These are phyloP conservation scores for Sebastes nivosus DNA, from an alignment of 2,797 vertebrate genomes.

Conservation along the genomic window DNA sequence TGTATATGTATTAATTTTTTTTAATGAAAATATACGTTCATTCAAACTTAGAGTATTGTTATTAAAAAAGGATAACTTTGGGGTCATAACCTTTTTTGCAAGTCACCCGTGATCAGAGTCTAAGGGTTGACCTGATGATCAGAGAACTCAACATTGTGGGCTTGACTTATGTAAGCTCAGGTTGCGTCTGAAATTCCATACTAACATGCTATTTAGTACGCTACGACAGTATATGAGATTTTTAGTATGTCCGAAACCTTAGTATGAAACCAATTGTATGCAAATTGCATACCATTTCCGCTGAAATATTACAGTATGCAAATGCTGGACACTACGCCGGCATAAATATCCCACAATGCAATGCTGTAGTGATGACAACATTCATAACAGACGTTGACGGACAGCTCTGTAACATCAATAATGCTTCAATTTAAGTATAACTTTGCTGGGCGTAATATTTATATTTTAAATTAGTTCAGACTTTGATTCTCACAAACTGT, in stretches of 20 bases:
- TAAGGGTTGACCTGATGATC: neutral
- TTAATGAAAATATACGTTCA: neutral
- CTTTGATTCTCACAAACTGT: too few species aligned
- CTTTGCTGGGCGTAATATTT: neutral
- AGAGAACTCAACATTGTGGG: neutral
- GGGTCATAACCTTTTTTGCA: neutral
- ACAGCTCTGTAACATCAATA: neutral
- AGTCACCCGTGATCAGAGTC: neutral
- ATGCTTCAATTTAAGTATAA: neutral
- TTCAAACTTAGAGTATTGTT: neutral
- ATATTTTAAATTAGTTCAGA: neutral
- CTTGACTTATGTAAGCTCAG: neutral
- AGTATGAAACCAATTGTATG: too few species aligned
- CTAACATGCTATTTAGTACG: neutral
- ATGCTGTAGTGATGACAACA: too few species aligned
- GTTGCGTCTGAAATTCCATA: neutral
- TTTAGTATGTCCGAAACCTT: accelerated
- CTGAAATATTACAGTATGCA: too few species aligned
- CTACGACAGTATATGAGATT: too few species aligned
- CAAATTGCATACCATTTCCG: too few species aligned
- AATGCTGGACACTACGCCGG: too few species aligned
- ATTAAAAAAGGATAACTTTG: neutral
- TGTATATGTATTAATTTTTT: too few species aligned
- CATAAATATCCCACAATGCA: too few species aligned
- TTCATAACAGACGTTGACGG: too few species aligned